phyloP scores from a whole-genome alignment of 1,140 invertebrate genomes.

The Macrobrachium rosenbergii region DNA sequence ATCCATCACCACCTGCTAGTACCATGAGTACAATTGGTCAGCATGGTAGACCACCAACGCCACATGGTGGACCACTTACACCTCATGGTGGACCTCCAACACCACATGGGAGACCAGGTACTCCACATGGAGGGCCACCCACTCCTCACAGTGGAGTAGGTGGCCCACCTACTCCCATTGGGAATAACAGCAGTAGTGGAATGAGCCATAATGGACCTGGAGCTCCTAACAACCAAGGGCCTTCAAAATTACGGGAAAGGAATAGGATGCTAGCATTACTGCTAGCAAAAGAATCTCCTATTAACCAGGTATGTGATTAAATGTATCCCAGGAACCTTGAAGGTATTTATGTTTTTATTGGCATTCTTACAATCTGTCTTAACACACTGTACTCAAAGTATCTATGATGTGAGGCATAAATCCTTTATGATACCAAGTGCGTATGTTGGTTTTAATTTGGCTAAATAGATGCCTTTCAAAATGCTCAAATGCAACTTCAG shows the following conservation, averaged over 20 bases:
- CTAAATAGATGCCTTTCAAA: too few relatives aligned
- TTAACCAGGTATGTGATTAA: constrained; percentile 9
- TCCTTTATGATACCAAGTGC: too few relatives aligned
- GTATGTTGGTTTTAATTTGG: too few relatives aligned
- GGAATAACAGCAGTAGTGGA: constrained; percentile 38
- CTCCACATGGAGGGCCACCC: constrained; percentile 42
- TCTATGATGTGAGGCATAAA: too few relatives aligned
- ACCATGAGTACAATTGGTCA: constrained; percentile 60
- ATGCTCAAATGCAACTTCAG: too few relatives aligned
- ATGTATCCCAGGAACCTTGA: not conserved
- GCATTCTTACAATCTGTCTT: too few relatives aligned
- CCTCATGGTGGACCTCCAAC: constrained; percentile 56
- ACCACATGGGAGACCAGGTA: constrained; percentile 51
- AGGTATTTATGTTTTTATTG: not conserved
- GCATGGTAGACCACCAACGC: constrained; percentile 53
- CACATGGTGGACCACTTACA: constrained; percentile 57
- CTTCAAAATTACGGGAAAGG: constrained; percentile 46
- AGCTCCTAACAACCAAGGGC: constrained; percentile 52
- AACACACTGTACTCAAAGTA: too few relatives aligned
- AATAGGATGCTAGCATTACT: constrained; percentile 61
- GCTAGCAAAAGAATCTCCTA: constrained; percentile 49
- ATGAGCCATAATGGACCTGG: constrained; percentile 32
- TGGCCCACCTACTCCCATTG: constrained; percentile 24
- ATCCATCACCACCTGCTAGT: constrained; percentile 56
- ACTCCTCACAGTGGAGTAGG: constrained; percentile 49